phyloP scores from a whole-genome alignment of 2,888 invertebrate genomes.

The Heteromurus nitidus region DNA sequence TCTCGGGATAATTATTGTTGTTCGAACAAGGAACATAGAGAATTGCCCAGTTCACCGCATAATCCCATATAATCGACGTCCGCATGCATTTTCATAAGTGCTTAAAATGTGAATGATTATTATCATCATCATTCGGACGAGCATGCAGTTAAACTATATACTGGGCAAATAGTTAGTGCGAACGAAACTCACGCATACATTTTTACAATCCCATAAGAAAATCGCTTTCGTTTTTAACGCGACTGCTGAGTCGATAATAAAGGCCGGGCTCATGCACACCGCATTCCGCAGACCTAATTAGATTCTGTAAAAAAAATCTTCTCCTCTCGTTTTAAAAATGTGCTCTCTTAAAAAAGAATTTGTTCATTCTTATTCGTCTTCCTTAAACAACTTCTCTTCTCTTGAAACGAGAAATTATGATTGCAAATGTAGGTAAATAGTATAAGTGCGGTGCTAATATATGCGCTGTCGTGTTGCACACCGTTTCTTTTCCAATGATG shows the following conservation, averaged over 20 bases:
- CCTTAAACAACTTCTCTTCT: neutral
- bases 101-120: no score
- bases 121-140: neutral
- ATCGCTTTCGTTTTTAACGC: conserved; percentile 42
- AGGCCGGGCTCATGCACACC: conserved; percentile 5
- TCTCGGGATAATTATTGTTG: no score
- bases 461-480: conserved; percentile 52
- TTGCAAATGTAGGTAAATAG: conserved; percentile 62
- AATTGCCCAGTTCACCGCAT: no score
- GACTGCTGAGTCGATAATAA: neutral
- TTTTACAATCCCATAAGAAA: conserved; percentile 1
- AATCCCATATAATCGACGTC: no score
- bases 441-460: conserved; percentile 43
- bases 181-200: neutral
- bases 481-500: conserved; percentile 30
- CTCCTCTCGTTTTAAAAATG: neutral
- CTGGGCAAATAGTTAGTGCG: neutral
- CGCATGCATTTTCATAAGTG: no score
- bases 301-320: conserved; percentile 51
- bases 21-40: no score
- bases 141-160: neutral
- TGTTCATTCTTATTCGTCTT: conserved; percentile 3
- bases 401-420: conserved; percentile 47
- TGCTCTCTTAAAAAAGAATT: conserved; percentile 1
- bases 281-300: conserved; percentile 42